Conservation (phyloP, 2,113 vertebrate species). For the Oreochromis niloticus region DNA sequence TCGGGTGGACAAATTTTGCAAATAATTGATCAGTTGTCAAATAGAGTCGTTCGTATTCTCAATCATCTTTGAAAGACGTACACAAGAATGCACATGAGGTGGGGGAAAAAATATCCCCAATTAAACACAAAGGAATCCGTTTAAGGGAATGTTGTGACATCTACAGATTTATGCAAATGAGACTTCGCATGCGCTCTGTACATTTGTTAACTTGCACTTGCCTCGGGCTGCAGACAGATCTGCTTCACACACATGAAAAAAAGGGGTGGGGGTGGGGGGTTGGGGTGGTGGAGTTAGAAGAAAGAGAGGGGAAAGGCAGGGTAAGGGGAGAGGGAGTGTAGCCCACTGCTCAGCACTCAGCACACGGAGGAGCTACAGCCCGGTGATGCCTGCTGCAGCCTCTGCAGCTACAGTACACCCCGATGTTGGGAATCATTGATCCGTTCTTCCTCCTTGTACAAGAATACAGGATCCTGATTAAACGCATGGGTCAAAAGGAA, state of each 20-base stretch:
- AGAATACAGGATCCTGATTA: slow-evolving; percentile 57
- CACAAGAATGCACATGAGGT: background rate
- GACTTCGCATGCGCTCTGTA: slow-evolving; percentile 68
- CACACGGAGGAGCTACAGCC: slow-evolving; percentile 67
- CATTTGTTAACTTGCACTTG: slow-evolving; percentile 77
- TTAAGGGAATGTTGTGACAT: slow-evolving; percentile 68
- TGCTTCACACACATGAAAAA: slow-evolving; percentile 62
- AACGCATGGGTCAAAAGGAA: slow-evolving; percentile 13
- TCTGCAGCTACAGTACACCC: slow-evolving; percentile 57
- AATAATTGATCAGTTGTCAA: slow-evolving; percentile 21
- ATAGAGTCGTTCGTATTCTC: background rate
- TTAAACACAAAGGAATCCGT: slow-evolving; percentile 73
- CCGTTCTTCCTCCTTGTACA: slow-evolving; percentile 56
- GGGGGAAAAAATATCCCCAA: slow-evolving; percentile 27
- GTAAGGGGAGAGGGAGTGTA: background rate
- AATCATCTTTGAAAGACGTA: slow-evolving; percentile 4
- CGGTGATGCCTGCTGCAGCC: slow-evolving; percentile 57
- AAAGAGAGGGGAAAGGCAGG: background rate
- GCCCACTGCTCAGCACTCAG: slow-evolving; percentile 70
- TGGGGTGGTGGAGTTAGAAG: background rate
- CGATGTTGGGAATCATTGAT: slow-evolving; percentile 66
- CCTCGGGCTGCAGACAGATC: slow-evolving; percentile 74
- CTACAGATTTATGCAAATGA: slow-evolving; percentile 76
- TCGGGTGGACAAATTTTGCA: slow-evolving; percentile 10
- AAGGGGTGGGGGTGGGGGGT: background rate